A percentile compares a stretch with the other conserved stretches of the same genome.
These are phyloP conservation scores for Brotula barbata DNA, from an alignment of 2,797 vertebrate species.

Conservation along the genomic window DNA sequence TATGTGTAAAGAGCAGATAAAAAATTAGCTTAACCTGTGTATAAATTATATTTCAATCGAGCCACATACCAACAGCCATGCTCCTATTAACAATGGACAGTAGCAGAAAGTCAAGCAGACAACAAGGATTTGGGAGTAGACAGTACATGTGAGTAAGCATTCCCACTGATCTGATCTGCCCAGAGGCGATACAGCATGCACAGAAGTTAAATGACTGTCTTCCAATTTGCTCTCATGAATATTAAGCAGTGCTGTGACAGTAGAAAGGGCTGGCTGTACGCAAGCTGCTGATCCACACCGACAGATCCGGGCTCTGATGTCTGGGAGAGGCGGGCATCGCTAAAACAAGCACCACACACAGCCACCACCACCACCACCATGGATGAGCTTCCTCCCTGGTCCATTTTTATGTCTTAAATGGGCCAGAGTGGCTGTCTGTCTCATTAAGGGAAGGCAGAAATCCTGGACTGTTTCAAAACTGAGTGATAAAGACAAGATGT, in stretches of 20 bases:
- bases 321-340: conserved; percentile 62
- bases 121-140: conserved; percentile 34
- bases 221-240: conserved; percentile 95
- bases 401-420: conserved; percentile 79
- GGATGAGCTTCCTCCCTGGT: conserved; percentile 65
- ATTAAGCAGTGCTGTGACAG: conserved; percentile 82
- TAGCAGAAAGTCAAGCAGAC: conserved; percentile 26
- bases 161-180: conserved; percentile 76
- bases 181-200: conserved; percentile 80
- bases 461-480: conserved; percentile 63
- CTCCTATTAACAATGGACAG: too few relatives aligned
- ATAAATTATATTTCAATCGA: too few relatives aligned
- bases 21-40: conserved; percentile 46
- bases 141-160: conserved; percentile 74
- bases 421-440: conserved; percentile 72
- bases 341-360: too few relatives aligned
- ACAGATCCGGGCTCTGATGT: conserved; percentile 83
- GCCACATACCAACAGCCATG: too few relatives aligned
- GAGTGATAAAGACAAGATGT: conserved; percentile 74
- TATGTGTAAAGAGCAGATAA: conserved; percentile 9
- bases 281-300: conserved; percentile 76
- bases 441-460: conserved; percentile 72
- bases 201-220: conserved; percentile 86
- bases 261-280: conserved; percentile 72
- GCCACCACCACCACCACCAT: conserved; percentile 59